Base-by-base conservation (phyloP, 2,113 vertebrate genomes). In the Hassar affinis region DNA sequence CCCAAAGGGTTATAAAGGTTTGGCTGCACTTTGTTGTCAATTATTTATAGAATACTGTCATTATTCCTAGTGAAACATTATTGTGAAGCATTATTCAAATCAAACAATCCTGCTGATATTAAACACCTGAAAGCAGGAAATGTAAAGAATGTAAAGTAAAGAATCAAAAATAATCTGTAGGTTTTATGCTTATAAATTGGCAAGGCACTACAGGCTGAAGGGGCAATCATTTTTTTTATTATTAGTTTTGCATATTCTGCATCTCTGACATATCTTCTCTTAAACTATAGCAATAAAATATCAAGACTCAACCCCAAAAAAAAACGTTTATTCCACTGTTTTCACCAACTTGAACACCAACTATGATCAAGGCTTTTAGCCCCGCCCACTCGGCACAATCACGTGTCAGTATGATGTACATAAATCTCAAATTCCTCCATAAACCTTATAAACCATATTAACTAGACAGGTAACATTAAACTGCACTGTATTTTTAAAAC, bases 61-160 rank as follows among this genome's bases (percentile, higher is more conserved):
- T 30, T 52, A 74, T 84, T 59, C 8, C 47, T 57, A 33, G 35
- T 47, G 42, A 27, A 51, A 45, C 42, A 83, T n/a, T n/a, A n/a
- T n/a, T n/a, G 33, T 51, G 25, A 64, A 17, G 18, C 61, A 69
- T 78, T 35, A 25, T 59, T 25, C 5, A 49, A 62, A 74, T 66
- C 7, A 20, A 66, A 20, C 17, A 66, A 9, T 66, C 33, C 27
- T 30, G 61, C 4, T 62, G 30, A 33, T 62, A 35, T 18, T 18
- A 35, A 66, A 35, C 30, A 66, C 27, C 9, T 8, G 30, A 59
- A 59, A 12, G 11, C 11, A 30, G n/a, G n/a, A 61, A 61, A 27
- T 27, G 25, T 2, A n/a, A 57, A 25, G 56, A 10, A 22, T 10
- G 22, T n/a, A n/a, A n/a, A n/a, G n/a, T n/a, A n/a, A n/a, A n/a